Evolutionary conservation across 2,113 vertebrate species (phyloP), one percentile per base, ranked within the genome.

Genomic region (Caretta caretta): DNA sequence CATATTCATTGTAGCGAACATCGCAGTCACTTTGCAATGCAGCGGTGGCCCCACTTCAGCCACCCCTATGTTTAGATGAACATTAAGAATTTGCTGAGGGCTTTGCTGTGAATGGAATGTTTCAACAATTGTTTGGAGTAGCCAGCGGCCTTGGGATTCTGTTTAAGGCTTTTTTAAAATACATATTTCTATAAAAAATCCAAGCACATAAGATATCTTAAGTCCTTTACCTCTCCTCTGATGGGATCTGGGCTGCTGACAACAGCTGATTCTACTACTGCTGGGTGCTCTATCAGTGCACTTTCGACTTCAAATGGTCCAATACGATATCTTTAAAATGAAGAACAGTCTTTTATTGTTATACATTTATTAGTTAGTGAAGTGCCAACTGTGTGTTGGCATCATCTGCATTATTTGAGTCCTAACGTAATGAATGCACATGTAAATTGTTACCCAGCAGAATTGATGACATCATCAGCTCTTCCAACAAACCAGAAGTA

Each of bases 221-320:
- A 9, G 42, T 83, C 22, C 65, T 86, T 94, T 98, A 99, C 99
- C 98, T 99, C 99, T 98, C 99, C 98, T 97, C 99, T 98, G 96
- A 98, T 88, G 54, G 98, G 97, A 87, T 99, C 98, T 53, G 99
- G 99, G 80, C 99, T 99, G 98, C 99, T 98, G 92, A 99, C 98
- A 49, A 98, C 99, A 69, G 99, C 99, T 3, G 98, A 98, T 93
- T 99, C 99, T 56, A 97, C 95, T 38, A 99, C 98, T 3, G 98
- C 98, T 51, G 98, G 98, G 51, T 99, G 99, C 54, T 98, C 98
- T 20, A 95, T 96, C n/a, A 99, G 92, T n/a, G 98, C 98, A 53
- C 98, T 99, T 97, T 99, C 99, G 90, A 99, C 98, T 90, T 99
- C 99, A 96, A 99, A 98, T 2, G 99, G 99, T 78, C 99, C 99